phyloP scores from a whole-genome alignment of 2,797 vertebrate species.

The Hydrophis major region DNA sequence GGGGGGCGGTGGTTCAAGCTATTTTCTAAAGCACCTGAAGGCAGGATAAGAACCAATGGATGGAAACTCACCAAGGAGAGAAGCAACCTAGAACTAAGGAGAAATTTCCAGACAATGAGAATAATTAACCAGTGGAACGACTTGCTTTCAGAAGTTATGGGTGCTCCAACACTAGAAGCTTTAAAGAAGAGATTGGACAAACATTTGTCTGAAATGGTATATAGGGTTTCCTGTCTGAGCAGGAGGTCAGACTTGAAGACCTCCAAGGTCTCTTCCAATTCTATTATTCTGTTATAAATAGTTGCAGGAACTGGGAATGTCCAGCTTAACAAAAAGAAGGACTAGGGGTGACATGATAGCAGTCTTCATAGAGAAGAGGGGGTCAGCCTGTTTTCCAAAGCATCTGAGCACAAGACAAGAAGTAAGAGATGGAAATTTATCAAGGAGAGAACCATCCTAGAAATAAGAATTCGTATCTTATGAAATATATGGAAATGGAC shows the following conservation, averaged over 20 bases:
- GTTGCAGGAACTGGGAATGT: background rate
- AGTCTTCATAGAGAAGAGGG: background rate
- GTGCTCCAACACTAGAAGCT: background rate
- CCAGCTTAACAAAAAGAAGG: background rate
- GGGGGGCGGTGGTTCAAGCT: too few relatives aligned
- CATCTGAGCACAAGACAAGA: background rate
- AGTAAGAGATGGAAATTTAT: background rate
- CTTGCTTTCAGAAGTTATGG: background rate
- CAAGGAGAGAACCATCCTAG: background rate
- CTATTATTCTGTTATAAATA: background rate
- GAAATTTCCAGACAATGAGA: background rate
- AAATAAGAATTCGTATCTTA: background rate
- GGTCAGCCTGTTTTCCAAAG: background rate
- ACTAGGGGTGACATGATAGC: background rate
- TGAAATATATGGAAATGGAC: background rate
- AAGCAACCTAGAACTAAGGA: background rate
- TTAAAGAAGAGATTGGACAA: background rate
- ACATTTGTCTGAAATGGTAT: too few relatives aligned
- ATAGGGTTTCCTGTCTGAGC: background rate
- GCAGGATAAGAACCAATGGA: too few relatives aligned
- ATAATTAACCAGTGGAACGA: background rate
- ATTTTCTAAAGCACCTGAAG: too few relatives aligned
- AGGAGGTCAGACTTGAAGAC: background rate
- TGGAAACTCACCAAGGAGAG: too few relatives aligned
- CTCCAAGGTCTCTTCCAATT: background rate